Base-by-base conservation (phyloP, 2,888 invertebrate genomes). In the Hirtodrosophila duncani region DNA sequence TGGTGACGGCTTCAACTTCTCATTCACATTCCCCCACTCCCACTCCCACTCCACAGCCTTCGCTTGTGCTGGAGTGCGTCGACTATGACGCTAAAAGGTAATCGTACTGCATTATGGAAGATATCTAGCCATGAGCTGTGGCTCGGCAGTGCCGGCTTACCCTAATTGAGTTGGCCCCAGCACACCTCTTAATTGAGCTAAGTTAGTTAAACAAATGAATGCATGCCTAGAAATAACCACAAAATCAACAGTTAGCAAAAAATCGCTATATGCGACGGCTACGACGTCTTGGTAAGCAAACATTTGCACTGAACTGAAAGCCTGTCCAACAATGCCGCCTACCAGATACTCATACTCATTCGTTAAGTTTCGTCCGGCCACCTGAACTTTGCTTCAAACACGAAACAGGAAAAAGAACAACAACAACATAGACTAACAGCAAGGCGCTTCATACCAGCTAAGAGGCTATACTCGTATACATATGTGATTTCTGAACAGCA, bases 121-220 rank as follows among this genome's bases (percentile, higher is more conserved):
- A 74, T 66, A 58, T 67, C 62, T 44, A 31, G 37, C 43, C 37
- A n/a, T 41, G 30, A 21, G 24, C 46, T 23, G 24, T 6, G 13
- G 23, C 16, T 18, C 9, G 31, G 17, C 31, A 34, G 34, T 48
- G 53, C 38, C 36, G 48, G 38, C 58, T n/a, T n/a, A 68, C 61
- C 56, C 53, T 68, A 67, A 79, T 79, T 67, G 51, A 67, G 67
- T 65, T 63, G 60, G 52, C 60, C 67, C 57, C 46, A 51, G 45
- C 77, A 58, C 72, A 74, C 67, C 79, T 79, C 67, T 57, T 58
- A 71, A 71, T 71, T 70, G 71, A 55, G 66, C 50, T 46, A 17
- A 13, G 41, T 21, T 27, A 63, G 24, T 41, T 42, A 36, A 41
- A 27, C 31, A 31, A 37, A 38, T 10, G 14, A 13, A 11, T 17